Conservation (phyloP, 2,888 invertebrate genomes). For the Tiliacea aurago region DNA sequence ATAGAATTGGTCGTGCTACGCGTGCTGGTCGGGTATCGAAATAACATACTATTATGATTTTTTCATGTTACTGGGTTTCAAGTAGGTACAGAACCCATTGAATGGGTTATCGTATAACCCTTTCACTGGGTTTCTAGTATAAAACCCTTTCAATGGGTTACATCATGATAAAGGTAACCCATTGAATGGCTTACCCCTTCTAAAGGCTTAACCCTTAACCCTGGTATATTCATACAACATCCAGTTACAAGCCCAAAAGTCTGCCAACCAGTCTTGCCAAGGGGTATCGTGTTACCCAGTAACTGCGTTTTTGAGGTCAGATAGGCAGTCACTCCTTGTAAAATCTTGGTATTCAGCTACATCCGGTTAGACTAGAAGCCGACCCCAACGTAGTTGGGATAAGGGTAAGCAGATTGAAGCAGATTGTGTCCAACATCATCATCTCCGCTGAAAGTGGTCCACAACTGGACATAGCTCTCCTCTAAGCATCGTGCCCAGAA, state of each 20-base stretch:
- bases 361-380: neutral
- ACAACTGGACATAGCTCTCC: too few species aligned
- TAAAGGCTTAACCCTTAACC: too few species aligned
- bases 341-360: neutral
- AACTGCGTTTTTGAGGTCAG: neutral
- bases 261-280: neutral
- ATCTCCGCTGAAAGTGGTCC: neutral
- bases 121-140: too few species aligned
- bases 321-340: neutral
- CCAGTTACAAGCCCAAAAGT: neutral
- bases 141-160: too few species aligned
- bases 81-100: too few species aligned
- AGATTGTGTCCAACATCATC: neutral
- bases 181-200: too few species aligned
- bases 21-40: too few species aligned
- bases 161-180: too few species aligned
- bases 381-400: neutral
- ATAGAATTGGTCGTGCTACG: too few species aligned
- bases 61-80: too few species aligned
- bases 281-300: neutral
- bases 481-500: neutral
- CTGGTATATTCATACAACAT: neutral
- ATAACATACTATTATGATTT: too few species aligned
- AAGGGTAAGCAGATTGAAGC: neutral
- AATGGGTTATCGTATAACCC: too few species aligned